These are phyloP conservation scores for Pheosia tremula DNA, from an alignment of 2,888 invertebrate genomes.

Conservation along the genomic window DNA sequence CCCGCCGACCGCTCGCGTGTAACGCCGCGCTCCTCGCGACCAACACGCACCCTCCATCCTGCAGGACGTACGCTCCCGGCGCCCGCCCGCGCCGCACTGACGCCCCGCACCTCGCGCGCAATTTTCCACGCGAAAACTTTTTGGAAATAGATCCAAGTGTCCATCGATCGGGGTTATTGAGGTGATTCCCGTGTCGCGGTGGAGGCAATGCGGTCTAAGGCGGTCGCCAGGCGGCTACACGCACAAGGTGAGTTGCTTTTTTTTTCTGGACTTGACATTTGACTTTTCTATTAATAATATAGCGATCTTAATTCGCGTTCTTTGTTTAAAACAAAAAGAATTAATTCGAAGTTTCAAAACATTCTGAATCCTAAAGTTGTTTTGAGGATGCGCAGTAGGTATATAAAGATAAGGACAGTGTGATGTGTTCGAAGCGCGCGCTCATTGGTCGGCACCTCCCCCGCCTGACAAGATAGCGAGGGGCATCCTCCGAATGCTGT, in stretches of 20 bases:
- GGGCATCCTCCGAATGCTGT: constrained; percentile 70
- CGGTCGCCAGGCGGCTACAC: constrained; percentile 88
- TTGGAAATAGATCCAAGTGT: constrained; percentile 47
- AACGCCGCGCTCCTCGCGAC: constrained; percentile 69
- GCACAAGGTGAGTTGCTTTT: constrained; percentile 85
- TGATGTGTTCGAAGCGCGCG: constrained; percentile 70
- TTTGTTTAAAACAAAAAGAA: neutral
- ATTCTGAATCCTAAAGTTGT: constrained; percentile 10
- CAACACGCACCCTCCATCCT: constrained; percentile 53
- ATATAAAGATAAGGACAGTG: constrained; percentile 70
- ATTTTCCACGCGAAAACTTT: constrained; percentile 55
- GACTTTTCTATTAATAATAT: no score
- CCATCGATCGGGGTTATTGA: constrained; percentile 69
- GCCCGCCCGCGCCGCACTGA: constrained; percentile 71
- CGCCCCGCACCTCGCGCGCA: constrained; percentile 46
- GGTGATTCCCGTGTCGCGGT: constrained; percentile 60
- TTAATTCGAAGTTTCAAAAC: neutral
- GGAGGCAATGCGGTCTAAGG: constrained; percentile 88
- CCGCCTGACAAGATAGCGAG: constrained; percentile 82
- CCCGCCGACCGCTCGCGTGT: constrained; percentile 82
- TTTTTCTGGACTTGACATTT: constrained; percentile 18
- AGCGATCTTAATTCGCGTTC: neutral
- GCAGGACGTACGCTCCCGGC: constrained; percentile 64
- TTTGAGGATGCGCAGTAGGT: constrained; percentile 71
- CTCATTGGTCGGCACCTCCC: constrained; percentile 77